These are phyloP conservation scores for Pollachius pollachius DNA, from an alignment of 2,113 vertebrate species.

Conservation along the genomic window DNA sequence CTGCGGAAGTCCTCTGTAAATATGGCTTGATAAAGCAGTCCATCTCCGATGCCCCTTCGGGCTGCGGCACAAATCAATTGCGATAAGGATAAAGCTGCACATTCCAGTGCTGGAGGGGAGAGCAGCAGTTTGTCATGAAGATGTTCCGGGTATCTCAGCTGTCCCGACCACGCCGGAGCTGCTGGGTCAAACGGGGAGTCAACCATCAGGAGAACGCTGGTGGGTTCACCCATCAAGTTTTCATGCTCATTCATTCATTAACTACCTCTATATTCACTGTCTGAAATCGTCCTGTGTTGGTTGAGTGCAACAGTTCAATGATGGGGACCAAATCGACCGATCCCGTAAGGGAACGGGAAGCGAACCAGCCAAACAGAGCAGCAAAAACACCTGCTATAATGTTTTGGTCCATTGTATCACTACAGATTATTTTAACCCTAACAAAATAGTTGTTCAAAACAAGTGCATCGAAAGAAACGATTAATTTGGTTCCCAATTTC, in stretches of 20 bases:
- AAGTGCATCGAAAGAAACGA: not conserved
- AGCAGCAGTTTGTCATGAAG: conserved; percentile 8
- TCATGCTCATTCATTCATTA: not conserved
- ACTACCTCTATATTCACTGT: not conserved
- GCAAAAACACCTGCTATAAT: conserved; percentile 21
- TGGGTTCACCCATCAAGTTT: not conserved
- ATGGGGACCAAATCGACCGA: not conserved
- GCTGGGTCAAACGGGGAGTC: conserved; percentile 5
- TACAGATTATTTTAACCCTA: not conserved
- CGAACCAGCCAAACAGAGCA: not conserved
- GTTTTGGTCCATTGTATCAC: conserved; percentile 37
- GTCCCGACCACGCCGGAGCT: not conserved
- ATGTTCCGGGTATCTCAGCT: conserved; percentile 1
- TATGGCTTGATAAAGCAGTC: conserved; percentile 67
- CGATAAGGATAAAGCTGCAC: not conserved
- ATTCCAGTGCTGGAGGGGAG: conserved; percentile 3
- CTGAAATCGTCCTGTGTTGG: not conserved
- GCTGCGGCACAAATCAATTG: conserved; percentile 14
- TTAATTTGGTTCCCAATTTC: conserved; percentile 40
- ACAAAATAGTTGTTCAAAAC: not conserved
- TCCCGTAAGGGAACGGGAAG: too few species aligned
- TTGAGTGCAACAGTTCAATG: not conserved
- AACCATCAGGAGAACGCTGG: not conserved
- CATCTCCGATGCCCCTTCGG: conserved; percentile 22
- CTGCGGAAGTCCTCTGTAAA: conserved; percentile 33